These are phyloP conservation scores for Pollimyrus isidori DNA, from an alignment of 2,113 vertebrate genomes.

Conservation along the genomic window DNA sequence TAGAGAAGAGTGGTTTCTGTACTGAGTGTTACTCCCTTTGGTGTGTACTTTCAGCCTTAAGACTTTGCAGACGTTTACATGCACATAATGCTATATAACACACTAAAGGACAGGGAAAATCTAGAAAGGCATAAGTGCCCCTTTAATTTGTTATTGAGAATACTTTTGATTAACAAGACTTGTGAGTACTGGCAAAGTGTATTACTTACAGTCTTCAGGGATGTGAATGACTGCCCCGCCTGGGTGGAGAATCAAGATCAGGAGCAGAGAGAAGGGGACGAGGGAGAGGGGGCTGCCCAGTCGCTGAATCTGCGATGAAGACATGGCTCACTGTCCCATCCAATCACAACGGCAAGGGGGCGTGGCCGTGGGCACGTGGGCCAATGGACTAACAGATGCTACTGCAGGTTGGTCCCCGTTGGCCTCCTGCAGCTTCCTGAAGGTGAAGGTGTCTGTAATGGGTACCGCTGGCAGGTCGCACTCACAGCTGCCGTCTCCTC, in stretches of 20 bases:
- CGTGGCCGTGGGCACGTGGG: background rate
- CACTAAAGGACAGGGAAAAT: background rate
- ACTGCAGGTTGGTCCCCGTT: background rate
- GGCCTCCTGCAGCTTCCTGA: background rate
- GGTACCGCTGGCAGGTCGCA: background rate
- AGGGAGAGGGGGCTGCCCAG: conserved; percentile 31
- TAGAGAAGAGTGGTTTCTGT: background rate
- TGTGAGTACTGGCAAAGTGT: background rate
- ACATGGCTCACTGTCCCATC: conserved; percentile 63
- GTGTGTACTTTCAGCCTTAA: background rate
- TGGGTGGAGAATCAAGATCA: conserved; percentile 28
- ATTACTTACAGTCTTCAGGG: conserved; percentile 55
- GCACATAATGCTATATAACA: background rate
- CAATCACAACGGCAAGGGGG: conserved; percentile 23
- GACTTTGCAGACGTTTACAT: background rate
- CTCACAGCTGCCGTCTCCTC: background rate
- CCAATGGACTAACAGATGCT: background rate
- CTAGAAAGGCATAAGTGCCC: background rate
- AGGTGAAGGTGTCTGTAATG: background rate
- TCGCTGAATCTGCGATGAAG: conserved; percentile 41
- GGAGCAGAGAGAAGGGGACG: conserved; percentile 40
- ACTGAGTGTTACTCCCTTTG: background rate
- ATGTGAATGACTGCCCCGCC: conserved; percentile 48
- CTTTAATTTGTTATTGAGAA: background rate
- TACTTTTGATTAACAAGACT: background rate